Base-by-base conservation (phyloP, 2,888 invertebrate genomes). In the Buathra laborator region DNA sequence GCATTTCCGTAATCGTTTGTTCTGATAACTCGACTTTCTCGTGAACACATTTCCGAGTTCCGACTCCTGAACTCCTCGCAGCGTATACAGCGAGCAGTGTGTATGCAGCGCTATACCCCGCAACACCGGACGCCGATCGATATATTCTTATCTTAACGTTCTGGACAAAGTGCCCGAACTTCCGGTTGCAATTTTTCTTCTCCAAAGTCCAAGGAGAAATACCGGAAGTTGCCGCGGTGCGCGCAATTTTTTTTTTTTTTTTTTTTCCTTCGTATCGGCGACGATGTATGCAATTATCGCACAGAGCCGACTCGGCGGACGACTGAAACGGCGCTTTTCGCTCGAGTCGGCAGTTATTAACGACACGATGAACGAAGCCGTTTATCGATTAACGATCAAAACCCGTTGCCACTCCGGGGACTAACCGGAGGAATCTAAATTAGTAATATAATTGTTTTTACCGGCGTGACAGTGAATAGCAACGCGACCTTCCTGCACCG, bases 381-480 rank as follows among this genome's bases (percentile, higher is more conserved):
- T 66, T 48, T 44, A 75, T 71, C 72, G 70, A 83, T 75, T 46
- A 53, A 48, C 70, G 78, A 70, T 51, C 72, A 19, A 46, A 32
- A 10, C n/a, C 29, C n/a, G 44, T 24, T 10, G 5, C 2, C 14
- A 7, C 37, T 44, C 44, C 14, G 29, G 12, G 6, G 14, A 70
- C 24, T 16, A 37, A 64, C 16, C 64, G 24, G 14, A 43, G n/a
- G 16, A 32, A 64, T 72, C 29, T 37, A 53, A 66, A 75, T 82
- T 37, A 62, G 24, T 16, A 75, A 14, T 70, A 43, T 43, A 29
- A 64, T 59, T 72, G 43, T 32, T 67, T 90, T 93, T 94, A 96
- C 96, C 96, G 90, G 98, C 98, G 94, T 98, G 98, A 92, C 98
- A 98, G 92, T 98, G 98, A 83, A 98, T 95, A 2, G 97, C 97